Evolutionary conservation across 2,888 invertebrate genomes (phyloP).

Genomic region (Folsomia manolachei): DNA sequence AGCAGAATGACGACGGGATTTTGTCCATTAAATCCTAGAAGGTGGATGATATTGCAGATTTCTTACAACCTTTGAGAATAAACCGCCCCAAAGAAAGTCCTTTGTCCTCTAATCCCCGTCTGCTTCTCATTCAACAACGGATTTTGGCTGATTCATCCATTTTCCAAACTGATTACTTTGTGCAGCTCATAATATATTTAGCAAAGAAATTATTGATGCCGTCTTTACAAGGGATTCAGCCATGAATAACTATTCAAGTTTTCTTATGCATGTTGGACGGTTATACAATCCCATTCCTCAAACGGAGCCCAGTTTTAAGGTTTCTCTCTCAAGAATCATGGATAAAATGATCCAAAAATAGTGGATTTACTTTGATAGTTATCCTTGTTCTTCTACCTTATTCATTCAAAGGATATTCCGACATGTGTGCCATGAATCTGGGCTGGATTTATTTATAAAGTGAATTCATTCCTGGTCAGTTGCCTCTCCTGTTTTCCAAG

Average conservation of each 20-base stretch:
- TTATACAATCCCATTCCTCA: not conserved
- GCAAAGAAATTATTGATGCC: no score
- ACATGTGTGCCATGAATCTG: not conserved
- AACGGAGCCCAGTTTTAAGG: not conserved
- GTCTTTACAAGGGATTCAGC: not conserved
- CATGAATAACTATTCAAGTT: no score
- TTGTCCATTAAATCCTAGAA: no score
- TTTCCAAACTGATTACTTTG: not conserved
- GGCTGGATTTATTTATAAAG: conserved; percentile 2
- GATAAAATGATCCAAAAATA: not conserved
- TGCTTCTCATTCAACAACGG: not conserved
- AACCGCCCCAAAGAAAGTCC: not conserved
- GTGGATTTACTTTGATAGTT: not conserved
- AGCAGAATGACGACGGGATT: no score
- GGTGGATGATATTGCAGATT: conserved; percentile 4
- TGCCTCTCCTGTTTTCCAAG: no score
- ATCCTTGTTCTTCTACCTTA: no score
- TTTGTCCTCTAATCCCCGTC: not conserved
- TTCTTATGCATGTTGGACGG: not conserved
- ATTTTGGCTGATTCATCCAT: not conserved
- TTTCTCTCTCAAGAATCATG: not conserved
- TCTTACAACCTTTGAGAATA: not conserved
- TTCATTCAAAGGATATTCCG: not conserved
- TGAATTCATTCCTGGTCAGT: no score
- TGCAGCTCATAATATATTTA: no score